Base-by-base conservation (phyloP, 2,797 vertebrate species). In the Artibeus jamaicensis region DNA sequence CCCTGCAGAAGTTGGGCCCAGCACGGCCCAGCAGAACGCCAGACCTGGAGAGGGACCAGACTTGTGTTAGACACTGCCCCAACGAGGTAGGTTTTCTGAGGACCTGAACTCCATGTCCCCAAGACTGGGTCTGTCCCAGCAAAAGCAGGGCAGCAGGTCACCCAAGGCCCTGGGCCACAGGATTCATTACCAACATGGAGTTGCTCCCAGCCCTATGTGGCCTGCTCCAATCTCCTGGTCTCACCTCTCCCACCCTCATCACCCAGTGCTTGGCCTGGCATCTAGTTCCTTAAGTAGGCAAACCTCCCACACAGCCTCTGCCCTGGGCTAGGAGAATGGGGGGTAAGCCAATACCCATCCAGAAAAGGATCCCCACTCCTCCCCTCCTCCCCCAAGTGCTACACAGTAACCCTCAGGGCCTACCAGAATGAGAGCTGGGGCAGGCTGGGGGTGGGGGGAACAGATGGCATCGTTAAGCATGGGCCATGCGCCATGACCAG, bases 141-240 rank as follows among this genome's bases (percentile, higher is more conserved):
- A n/a, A 93, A 95, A 97, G 79, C 71, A 86, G 93, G 95, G 89
- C 74, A 93, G 87, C 77, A 0, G 95, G 92, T 96, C 93, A 97
- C 65, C 10, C 95, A 85, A 95, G 93, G 95, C 95, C 95, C 97
- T 50, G 94, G 81, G 65, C 81, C 81, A 84, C 4, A 3, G 85
- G 94, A 91, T 82, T 86, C 9, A 10, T 89, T 71, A 78, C 86
- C 2, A n/a, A 95, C 37, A 77, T 68, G 32, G 96, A 91, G 89
- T 39, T 67, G 34, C 59, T 93, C 86, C 82, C 71, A 34, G 95
- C 48, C 70, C 89, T 24, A 19, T 3, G 34, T n/a, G 85, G 67
- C 67, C 74, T 53, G 24, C 73, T n/a, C 67, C 55, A 2, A 22
- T 4, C 44, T 53, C 50, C 48, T 46, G 83, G 91, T 26, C 67